Conservation (phyloP, 2,888 invertebrate genomes). For the Leptinotarsa rubiginosa region DNA sequence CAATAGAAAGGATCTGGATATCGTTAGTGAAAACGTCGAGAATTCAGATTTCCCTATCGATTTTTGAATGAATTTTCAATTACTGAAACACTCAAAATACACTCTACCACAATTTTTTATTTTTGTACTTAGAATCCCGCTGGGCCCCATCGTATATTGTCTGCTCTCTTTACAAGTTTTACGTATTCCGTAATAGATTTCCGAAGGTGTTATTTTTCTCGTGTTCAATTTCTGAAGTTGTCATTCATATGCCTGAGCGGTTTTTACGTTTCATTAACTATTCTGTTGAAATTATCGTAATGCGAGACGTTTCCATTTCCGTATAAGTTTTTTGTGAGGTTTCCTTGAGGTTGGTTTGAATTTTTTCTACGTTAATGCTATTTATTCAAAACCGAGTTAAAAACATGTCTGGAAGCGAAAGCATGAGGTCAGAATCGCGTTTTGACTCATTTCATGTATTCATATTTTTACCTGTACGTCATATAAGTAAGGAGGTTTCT, state of each 20-base stretch:
- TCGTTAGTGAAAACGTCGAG: too few relatives aligned
- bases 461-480: background rate
- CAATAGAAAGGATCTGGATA: too few relatives aligned
- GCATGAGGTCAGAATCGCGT: background rate
- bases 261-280: conserved; percentile 11
- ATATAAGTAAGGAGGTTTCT: background rate
- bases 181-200: background rate
- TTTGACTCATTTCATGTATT: background rate
- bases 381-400: conserved; percentile 1
- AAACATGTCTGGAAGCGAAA: background rate
- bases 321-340: conserved; percentile 32
- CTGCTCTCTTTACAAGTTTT: background rate
- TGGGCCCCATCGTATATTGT: too few relatives aligned
- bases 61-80: too few relatives aligned
- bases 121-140: too few relatives aligned
- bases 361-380: background rate
- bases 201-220: background rate
- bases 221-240: background rate
- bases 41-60: too few relatives aligned
- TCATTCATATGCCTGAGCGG: background rate
- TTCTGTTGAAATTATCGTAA: conserved; percentile 10
- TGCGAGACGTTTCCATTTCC: conserved; percentile 31
- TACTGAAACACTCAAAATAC: too few relatives aligned
- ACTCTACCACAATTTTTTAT: too few relatives aligned
- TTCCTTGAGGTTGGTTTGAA: conserved; percentile 25